These are phyloP conservation scores for Salticus scenicus DNA, from an alignment of 2,888 invertebrate genomes.

Conservation along the genomic window DNA sequence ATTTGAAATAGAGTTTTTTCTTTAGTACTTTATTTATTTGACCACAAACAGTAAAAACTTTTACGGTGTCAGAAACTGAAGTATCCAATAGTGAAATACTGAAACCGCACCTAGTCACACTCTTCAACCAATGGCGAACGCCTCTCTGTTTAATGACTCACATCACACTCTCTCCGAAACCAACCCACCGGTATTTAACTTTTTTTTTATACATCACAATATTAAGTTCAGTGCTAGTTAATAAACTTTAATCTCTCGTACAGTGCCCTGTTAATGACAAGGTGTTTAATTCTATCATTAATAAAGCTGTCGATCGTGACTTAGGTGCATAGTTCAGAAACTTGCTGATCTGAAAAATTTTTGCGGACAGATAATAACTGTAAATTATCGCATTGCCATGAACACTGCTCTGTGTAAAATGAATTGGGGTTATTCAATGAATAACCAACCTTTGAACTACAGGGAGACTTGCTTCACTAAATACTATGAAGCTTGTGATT, in stretches of 20 bases:
- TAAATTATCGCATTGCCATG: not conserved
- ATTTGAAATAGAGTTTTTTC: not conserved
- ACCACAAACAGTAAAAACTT: not conserved
- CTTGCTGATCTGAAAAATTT: no score
- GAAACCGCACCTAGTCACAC: not conserved
- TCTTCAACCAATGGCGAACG: not conserved
- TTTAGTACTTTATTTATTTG: not conserved
- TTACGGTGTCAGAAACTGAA: not conserved
- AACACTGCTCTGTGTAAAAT: not conserved
- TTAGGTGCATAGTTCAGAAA: no score
- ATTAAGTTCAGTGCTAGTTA: no score
- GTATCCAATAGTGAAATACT: not conserved
- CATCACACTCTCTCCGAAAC: not conserved
- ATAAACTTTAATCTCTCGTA: no score
- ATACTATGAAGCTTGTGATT: not conserved
- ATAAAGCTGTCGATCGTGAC: no score
- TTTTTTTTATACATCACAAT: not conserved
- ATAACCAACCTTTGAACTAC: constrained; percentile 13
- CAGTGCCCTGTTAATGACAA: no score
- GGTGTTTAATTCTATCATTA: no score
- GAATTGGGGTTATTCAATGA: not conserved
- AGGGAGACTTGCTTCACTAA: constrained; percentile 11
- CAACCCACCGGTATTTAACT: not conserved
- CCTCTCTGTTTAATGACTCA: not conserved
- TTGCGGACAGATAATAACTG: no score